These are phyloP conservation scores for Poicephalus meyeri DNA, from an alignment of 2,113 vertebrate genomes.

Conservation along the genomic window DNA sequence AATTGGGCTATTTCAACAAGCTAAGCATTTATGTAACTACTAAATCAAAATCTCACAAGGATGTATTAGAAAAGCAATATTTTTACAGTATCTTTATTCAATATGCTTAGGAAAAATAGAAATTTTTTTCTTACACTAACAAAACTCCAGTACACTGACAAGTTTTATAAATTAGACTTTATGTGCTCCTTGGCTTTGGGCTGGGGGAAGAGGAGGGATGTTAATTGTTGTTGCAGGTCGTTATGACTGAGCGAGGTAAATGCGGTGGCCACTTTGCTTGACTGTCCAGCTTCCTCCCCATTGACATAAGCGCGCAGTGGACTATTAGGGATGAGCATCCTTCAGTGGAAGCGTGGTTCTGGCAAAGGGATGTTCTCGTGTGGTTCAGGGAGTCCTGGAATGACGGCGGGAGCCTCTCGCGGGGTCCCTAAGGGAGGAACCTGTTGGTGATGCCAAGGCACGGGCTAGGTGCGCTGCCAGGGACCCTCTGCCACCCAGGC, in stretches of 20 bases:
- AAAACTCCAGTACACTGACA: neutral
- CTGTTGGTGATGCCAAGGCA: neutral
- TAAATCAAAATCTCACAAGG: neutral
- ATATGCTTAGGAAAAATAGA: neutral
- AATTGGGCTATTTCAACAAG: neutral
- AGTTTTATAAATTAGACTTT: too few relatives aligned
- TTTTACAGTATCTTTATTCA: neutral
- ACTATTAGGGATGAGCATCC: neutral
- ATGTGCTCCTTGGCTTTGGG: neutral
- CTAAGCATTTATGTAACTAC: neutral
- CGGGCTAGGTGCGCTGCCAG: neutral
- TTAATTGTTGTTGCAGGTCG: constrained; percentile 70
- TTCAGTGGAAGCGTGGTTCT: accelerated
- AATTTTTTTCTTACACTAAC: neutral
- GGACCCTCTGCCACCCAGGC: neutral
- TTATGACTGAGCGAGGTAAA: constrained; percentile 53
- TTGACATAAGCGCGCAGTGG: accelerated
- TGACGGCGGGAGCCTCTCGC: accelerated
- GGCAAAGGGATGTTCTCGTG: accelerated
- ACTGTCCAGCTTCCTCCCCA: constrained; percentile 25
- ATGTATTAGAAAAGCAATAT: neutral
- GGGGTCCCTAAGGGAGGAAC: neutral
- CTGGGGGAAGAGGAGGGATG: constrained; percentile 74
- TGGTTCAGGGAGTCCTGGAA: accelerated
- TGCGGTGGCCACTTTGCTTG: constrained; percentile 35